phyloP scores from a whole-genome alignment of 2,888 invertebrate species.

The Polyommatus iphigenia region DNA sequence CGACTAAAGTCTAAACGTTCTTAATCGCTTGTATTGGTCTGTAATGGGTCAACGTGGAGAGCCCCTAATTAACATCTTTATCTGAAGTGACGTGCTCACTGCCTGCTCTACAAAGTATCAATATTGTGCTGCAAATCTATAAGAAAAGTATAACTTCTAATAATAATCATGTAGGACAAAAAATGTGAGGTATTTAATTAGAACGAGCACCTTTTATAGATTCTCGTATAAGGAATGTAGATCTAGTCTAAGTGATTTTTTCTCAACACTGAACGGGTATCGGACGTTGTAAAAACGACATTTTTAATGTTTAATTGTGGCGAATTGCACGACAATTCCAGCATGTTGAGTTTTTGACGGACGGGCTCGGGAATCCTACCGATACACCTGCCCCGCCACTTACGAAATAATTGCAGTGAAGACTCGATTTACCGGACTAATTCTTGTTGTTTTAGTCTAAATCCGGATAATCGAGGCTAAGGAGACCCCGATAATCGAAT shows the following conservation, averaged over 20 bases:
- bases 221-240: slow-evolving; percentile 13
- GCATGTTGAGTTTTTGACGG: slow-evolving; percentile 62
- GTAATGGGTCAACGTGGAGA: too few species aligned
- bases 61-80: too few species aligned
- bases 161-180: background rate
- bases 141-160: background rate
- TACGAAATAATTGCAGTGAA: slow-evolving; percentile 41
- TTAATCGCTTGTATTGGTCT: too few species aligned
- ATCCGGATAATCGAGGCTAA: background rate
- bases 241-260: slow-evolving; percentile 33
- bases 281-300: slow-evolving; percentile 50
- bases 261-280: slow-evolving; percentile 9
- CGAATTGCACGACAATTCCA: slow-evolving; percentile 47
- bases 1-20: too few species aligned
- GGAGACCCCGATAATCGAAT: background rate
- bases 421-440: background rate
- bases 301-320: slow-evolving; percentile 71
- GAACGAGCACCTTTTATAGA: background rate
- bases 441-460: background rate
- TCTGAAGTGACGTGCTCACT: background rate
- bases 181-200: background rate
- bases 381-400: slow-evolving; percentile 56
- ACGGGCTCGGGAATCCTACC: slow-evolving; percentile 57
- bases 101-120: background rate
- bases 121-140: background rate